Base-by-base conservation (phyloP, 2,797 vertebrate species). In the Pelodytes ibericus region DNA sequence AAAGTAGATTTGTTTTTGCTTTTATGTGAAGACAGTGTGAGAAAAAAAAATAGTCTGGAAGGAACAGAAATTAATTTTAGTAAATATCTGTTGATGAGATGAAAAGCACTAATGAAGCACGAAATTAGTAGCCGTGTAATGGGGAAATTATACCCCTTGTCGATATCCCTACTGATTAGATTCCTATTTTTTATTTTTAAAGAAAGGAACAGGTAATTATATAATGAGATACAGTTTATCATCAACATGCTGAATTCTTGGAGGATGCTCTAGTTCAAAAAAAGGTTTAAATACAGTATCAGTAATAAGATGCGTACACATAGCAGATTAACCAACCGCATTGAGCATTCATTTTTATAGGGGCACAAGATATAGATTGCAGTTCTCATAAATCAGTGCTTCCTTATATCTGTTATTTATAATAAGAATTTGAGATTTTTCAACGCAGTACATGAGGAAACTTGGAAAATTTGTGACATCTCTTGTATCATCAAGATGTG, bases 81-180 rank as follows among this genome's bases (percentile, higher is more conserved):
- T 25, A 71, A 63, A 53, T 62, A 62, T 67, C 13, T 51, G 59
- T 71, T 63, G 30, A 59, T 69, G 47, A 71, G 33, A 58, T 70
- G 67, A 70, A 71, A 66, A 76, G 27, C 26, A 3, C 47, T 64
- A 71, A 76, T 76, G 74, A 58, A 63, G 74, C 59, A 71, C 63
- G 26, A 71, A 76, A 76, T 71, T 71, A 62, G 31, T n/a, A 76
- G 60, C 16, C 20, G 18, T 57, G 66, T 57, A 63, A 70, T 70
- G 49, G 13, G 22, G 10, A 62, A 62, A 75, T 53, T 53, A 62
- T 69, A 69, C 16, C 22, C 33, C 27, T 70, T 36, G 3, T 5
- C 41, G 59, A n/a, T 29, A 65, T 57, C 25, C 31, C 11, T 57
- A 31, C n/a, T 57, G 30, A 73, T 64, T 29, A 73, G 25, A 73